Evolutionary conservation across 37 sponge, comb jelly and placozoan species (phyloP).

Genomic region (Corticium candelabrum): DNA sequence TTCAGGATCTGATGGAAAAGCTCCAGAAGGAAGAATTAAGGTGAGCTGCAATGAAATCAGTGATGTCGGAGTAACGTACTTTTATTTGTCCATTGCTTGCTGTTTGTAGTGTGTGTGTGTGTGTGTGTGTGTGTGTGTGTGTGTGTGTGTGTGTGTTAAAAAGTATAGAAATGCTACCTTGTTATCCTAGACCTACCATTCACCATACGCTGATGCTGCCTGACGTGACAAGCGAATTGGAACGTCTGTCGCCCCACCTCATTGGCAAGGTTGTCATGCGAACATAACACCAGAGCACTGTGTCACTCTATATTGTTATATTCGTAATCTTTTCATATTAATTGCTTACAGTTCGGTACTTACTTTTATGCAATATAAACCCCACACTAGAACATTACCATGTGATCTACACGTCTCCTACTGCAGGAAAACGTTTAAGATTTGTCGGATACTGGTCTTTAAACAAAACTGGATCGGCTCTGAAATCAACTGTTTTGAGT

Average conservation of each 20-base stretch:
- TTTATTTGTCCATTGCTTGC: no score
- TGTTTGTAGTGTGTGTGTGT: slow-evolving; percentile 13
- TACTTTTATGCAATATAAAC: background rate
- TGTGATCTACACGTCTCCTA: slow-evolving; percentile 50
- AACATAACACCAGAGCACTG: background rate
- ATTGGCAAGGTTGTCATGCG: slow-evolving; percentile 10
- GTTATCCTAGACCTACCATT: background rate
- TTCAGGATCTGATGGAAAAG: slow-evolving; percentile 25
- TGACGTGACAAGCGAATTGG: background rate
- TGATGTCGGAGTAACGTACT: no score
- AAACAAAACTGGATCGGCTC: slow-evolving; percentile 59
- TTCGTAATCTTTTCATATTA: no score
- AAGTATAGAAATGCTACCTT: no score
- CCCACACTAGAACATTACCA: slow-evolving; percentile 1
- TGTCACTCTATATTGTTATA: background rate
- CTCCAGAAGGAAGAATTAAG: slow-evolving; percentile 27
- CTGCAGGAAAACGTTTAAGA: slow-evolving; percentile 14
- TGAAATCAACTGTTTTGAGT: slow-evolving; percentile 34
- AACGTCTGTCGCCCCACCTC: background rate
- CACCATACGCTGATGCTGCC: background rate
- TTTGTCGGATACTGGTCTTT: slow-evolving; percentile 15
- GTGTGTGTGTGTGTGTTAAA: background rate
- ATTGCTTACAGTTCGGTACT: no score
- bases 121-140: slow-evolving; percentile 17
- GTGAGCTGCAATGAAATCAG: background rate